Evolutionary conservation across 2,888 invertebrate genomes (phyloP), one percentile per base, ranked within the genome.

Genomic region (Himalopsyche kuldschensis): DNA sequence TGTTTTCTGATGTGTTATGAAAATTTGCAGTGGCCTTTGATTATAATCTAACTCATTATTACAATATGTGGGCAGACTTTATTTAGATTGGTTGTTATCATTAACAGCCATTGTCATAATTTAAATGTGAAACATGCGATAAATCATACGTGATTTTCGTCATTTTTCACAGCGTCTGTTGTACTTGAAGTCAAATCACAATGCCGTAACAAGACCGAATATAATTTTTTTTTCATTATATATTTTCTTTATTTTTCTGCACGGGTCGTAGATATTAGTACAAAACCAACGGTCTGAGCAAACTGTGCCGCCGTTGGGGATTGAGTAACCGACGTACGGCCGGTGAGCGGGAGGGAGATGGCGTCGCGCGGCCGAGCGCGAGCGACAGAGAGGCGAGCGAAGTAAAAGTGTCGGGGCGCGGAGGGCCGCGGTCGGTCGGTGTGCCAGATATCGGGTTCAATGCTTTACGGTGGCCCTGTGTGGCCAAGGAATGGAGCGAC

Each of bases 341-440:
- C 30, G 89, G 88, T 89, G 90, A 90, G 90, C 90, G 89, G 87
- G 35, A 75, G 77, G 55, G 82, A 69, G 81, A 80, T 63, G 63
- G 81, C 10, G 35, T 75, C 46, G 30, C 31, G 35, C 20, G 30
- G 20, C 15, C 15, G 32, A 32, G 8, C 4, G 84, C 30, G 63
- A 76, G 30, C 30, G 80, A 86, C 69, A 15, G 84, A 85, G 82
- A 80, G 69, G 89, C 27, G 89, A 90, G 88, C 91, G 91, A 91
- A 91, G 91, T 91, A 91, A 91, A 92, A 83, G 90, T 89, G 90
- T 88, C 84, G 81, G 82, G 90, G 91, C 90, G 88, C 82, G 87
- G 87, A 87, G 88, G 87, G 87, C 84, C 86, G 86, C 84, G 81
- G 41, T 41, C 48, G 82, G 83, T 80, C 84, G 82, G 81, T 84